A percentile compares a stretch with the other conserved stretches of the same genome.
Evolutionary conservation across 1,140 invertebrate genomes (phyloP).

Genomic region (Brachionus manjavacas): DNA sequence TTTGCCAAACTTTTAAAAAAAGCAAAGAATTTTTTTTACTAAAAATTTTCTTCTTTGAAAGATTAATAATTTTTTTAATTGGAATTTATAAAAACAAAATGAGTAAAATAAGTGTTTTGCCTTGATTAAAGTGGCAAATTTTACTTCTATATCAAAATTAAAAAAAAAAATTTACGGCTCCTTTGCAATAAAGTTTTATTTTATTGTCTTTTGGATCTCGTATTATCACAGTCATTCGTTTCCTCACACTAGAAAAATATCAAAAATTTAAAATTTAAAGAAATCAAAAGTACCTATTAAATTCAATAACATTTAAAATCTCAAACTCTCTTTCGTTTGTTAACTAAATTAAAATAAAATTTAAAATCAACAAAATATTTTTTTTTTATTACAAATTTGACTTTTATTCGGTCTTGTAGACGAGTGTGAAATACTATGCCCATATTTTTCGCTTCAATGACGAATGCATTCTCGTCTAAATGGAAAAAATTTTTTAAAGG

Average conservation of each 20-base stretch:
- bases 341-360: slow-evolving; percentile 51
- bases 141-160: too few relatives aligned
- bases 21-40: too few relatives aligned
- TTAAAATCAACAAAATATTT: not conserved
- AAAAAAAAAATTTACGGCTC: slow-evolving; percentile 60
- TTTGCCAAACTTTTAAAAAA: too few relatives aligned
- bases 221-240: slow-evolving; percentile 88
- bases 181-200: slow-evolving; percentile 81
- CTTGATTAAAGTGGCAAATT: too few relatives aligned
- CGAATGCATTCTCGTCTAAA: slow-evolving; percentile 81
- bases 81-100: too few relatives aligned
- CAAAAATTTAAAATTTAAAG: not conserved
- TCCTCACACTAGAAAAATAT: slow-evolving; percentile 63
- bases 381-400: slow-evolving; percentile 11
- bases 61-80: too few relatives aligned
- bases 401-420: slow-evolving; percentile 43
- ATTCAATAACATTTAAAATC: slow-evolving; percentile 91
- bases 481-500: not conserved
- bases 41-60: too few relatives aligned
- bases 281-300: slow-evolving; percentile 64
- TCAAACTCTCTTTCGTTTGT: slow-evolving; percentile 69
- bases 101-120: too few relatives aligned
- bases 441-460: slow-evolving; percentile 78
- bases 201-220: slow-evolving; percentile 65
- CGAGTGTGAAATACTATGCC: slow-evolving; percentile 84